phyloP scores from a whole-genome alignment of 2,113 vertebrate genomes.

The Ploceus nigricollis region DNA sequence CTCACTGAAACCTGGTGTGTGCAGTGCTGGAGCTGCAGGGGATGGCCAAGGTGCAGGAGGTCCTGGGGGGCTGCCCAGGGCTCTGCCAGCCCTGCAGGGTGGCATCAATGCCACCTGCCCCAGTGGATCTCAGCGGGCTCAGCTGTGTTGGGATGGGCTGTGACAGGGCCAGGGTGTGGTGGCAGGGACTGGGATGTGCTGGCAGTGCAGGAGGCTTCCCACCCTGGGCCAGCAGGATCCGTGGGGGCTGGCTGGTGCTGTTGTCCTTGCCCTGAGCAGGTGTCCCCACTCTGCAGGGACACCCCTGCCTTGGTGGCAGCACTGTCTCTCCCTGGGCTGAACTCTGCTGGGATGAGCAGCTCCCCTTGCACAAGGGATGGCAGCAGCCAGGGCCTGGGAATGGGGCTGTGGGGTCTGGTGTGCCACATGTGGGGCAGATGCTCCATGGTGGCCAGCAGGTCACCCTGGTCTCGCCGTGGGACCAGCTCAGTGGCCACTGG shows the following conservation, averaged over 20 bases:
- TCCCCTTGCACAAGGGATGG: not conserved
- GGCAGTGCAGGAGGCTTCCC: not conserved
- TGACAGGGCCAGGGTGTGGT: not conserved
- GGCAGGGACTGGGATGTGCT: not conserved
- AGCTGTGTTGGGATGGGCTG: not conserved
- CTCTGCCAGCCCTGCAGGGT: not conserved
- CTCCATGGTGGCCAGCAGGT: not conserved
- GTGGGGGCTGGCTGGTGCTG: accelerated
- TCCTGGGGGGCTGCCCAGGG: not conserved
- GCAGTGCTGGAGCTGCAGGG: not conserved
- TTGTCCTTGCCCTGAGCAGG: accelerated
- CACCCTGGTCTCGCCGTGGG: accelerated
- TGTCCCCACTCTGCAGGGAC: not conserved
- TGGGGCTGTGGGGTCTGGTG: accelerated
- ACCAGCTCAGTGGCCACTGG: accelerated
- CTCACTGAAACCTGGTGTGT: accelerated
- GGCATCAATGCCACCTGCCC: not conserved
- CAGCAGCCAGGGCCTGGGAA: not conserved
- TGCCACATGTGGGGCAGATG: accelerated
- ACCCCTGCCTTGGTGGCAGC: not conserved
- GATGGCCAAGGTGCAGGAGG: accelerated
- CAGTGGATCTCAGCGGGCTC: accelerated
- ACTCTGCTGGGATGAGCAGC: not conserved
- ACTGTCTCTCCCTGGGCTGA: not conserved
- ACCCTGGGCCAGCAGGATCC: not conserved